Evolutionary conservation across 2,888 invertebrate species (phyloP), one percentile per base, ranked within the genome.

Genomic region (Troglohyphantes excavatus): DNA sequence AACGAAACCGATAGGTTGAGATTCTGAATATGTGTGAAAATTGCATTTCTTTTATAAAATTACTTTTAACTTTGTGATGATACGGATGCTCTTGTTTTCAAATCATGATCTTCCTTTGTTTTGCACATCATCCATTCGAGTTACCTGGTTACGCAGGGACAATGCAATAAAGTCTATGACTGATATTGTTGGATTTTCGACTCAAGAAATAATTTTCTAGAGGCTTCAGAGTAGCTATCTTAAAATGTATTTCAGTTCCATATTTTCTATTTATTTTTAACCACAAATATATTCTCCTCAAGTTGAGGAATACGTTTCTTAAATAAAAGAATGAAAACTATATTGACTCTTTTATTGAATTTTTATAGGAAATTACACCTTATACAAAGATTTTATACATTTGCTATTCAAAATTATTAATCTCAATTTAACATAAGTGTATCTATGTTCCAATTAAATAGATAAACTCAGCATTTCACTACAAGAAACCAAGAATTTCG

Each of bases 241-340:
- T 89, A 65, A 86, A 86, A 86, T 70, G 82, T 78, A 63, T 90
- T 83, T 90, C 72, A 78, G 85, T 84, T 90, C 76, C 73, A 78
- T 81, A 84, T 85, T 90, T 90, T 90, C 73, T 85, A 90, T 90
- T 90, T 90, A 90, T 90, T 90, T 90, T 85, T 90, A 85, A 90
- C 79, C 84, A 85, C 73, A 70, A 75, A 84, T 85, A 82, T 90
- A 90, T 81, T 90, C 72, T 89, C 89, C 89, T 90, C 90, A 90
- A 81, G 85, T 90, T 90, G 90, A 90, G 90, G 85, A 90, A 84
- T 83, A 83, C 23, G 53, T 84, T 90, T 89, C 61, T 79, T 59
- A 63, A 90, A 84, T 78, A 90, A 83, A 90, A 72, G 23, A n/a
- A 76, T 70, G n/a, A 53, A 53, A 53, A 53, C 53, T 53, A 11